These are phyloP conservation scores for Drosophila obscura DNA, from an alignment of 1,140 invertebrate genomes.

Conservation along the genomic window DNA sequence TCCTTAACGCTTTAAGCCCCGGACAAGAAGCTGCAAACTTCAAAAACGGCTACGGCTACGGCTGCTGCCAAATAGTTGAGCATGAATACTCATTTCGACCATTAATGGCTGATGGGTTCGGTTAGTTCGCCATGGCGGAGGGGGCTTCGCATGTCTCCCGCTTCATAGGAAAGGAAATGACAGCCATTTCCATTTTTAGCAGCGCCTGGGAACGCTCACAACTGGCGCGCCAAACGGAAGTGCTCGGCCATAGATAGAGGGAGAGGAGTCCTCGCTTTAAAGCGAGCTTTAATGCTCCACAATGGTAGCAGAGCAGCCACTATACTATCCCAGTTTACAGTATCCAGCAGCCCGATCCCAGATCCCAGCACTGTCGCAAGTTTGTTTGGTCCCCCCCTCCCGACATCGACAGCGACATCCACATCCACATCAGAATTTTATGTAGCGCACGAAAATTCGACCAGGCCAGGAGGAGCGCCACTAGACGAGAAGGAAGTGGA, in stretches of 20 bases:
- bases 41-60: constrained; percentile 7
- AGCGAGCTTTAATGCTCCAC: constrained; percentile 57
- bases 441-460: constrained; percentile 71
- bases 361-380: constrained; percentile 75
- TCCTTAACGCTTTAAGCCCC: constrained; percentile 6
- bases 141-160: constrained; percentile 12
- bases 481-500: constrained; percentile 6
- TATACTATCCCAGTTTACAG: background rate
- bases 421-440: constrained; percentile 68
- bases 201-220: constrained; percentile 69
- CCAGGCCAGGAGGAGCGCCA: constrained; percentile 29
- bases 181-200: constrained; percentile 65
- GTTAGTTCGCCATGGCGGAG: rapidly evolving
- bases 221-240: constrained; percentile 47
- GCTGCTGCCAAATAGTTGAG: constrained; percentile 44
- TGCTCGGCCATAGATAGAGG: constrained; percentile 13
- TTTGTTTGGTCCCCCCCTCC: constrained; percentile 52
- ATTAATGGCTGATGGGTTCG: constrained; percentile 46
- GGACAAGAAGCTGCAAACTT: constrained; percentile 44
- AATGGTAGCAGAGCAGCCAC: constrained; percentile 31
- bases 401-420: constrained; percentile 22
- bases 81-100: constrained; percentile 66
- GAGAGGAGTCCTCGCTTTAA: constrained; percentile 39
- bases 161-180: constrained; percentile 69
- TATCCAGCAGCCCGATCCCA: constrained; percentile 55